phyloP scores from a whole-genome alignment of 2,797 vertebrate genomes.

The Syngnathus rostellatus region DNA sequence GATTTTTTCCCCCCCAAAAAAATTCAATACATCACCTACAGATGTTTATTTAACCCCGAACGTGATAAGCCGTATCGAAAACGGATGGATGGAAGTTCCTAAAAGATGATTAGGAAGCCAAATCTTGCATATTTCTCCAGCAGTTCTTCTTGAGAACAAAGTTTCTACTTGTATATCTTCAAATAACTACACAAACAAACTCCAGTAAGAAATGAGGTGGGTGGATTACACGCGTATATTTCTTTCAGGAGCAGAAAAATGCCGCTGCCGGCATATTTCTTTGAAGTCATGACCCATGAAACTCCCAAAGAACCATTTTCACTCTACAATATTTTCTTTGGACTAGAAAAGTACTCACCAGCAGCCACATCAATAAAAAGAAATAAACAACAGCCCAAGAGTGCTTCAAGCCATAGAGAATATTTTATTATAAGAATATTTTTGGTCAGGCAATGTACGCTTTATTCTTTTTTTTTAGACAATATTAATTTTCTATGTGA shows the following conservation, averaged over 20 bases:
- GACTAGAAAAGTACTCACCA: slow-evolving; percentile 2
- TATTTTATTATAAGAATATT: background rate
- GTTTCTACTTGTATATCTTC: background rate
- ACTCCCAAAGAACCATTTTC: slow-evolving; percentile 36
- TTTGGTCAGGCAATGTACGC: too few relatives aligned
- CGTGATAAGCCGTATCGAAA: too few relatives aligned
- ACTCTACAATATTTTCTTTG: slow-evolving; percentile 16
- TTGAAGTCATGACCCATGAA: slow-evolving; percentile 41
- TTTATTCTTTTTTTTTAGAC: background rate
- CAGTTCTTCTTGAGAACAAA: background rate
- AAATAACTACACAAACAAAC: slow-evolving; percentile 13
- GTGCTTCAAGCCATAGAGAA: background rate
- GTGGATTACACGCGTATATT: slow-evolving; percentile 29
- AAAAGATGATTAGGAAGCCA: background rate
- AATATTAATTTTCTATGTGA: background rate
- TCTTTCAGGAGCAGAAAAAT: slow-evolving; percentile 46
- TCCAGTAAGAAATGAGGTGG: slow-evolving; percentile 7
- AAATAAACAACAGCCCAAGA: slow-evolving; percentile 3
- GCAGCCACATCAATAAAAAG: slow-evolving; percentile 32
- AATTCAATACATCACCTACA: too few relatives aligned
- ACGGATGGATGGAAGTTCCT: background rate
- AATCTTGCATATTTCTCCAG: background rate
- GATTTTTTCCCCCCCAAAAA: slow-evolving; percentile 14
- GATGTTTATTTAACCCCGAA: background rate
- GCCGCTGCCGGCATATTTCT: slow-evolving; percentile 39